Evolutionary conservation across 2,888 invertebrate genomes (phyloP).

Genomic region (Dromius quadrimaculatus): DNA sequence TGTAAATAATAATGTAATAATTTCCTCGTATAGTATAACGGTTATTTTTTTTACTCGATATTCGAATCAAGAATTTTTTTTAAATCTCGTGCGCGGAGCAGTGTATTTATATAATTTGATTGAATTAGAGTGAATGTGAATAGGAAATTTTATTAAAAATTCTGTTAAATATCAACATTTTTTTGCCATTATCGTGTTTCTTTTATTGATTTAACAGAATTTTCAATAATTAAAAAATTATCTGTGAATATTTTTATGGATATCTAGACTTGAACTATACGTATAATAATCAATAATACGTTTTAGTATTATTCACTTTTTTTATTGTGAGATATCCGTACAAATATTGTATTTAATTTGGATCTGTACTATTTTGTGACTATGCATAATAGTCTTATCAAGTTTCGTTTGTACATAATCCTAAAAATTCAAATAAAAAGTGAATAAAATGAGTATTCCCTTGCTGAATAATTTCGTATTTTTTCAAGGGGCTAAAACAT

Average conservation of each 20-base stretch:
- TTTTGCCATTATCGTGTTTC: neutral
- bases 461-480: constrained; percentile 40
- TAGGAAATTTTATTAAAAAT: constrained; percentile 10
- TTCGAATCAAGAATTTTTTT: constrained; percentile 33
- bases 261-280: constrained; percentile 35
- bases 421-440: constrained; percentile 43
- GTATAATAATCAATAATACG: constrained; percentile 33
- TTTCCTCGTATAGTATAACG: constrained; percentile 38
- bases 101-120: constrained; percentile 34
- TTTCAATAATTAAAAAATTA: constrained; percentile 12
- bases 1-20: constrained; percentile 34
- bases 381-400: constrained; percentile 34
- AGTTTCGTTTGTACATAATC: constrained; percentile 44
- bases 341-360: neutral
- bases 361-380: constrained; percentile 34
- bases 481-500: constrained; percentile 16
- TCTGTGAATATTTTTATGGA: constrained; percentile 1
- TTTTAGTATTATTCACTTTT: constrained; percentile 40
- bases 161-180: neutral
- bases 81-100: constrained; percentile 29
- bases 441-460: constrained; percentile 47
- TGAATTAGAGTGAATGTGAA: constrained; percentile 33
- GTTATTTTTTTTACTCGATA: constrained; percentile 39
- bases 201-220: neutral
- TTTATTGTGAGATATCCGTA: constrained; percentile 4